Evolutionary conservation across 2,113 vertebrate genomes (phyloP), one percentile per base, ranked within the genome.

Genomic region (Tetraodon nigroviridis): DNA sequence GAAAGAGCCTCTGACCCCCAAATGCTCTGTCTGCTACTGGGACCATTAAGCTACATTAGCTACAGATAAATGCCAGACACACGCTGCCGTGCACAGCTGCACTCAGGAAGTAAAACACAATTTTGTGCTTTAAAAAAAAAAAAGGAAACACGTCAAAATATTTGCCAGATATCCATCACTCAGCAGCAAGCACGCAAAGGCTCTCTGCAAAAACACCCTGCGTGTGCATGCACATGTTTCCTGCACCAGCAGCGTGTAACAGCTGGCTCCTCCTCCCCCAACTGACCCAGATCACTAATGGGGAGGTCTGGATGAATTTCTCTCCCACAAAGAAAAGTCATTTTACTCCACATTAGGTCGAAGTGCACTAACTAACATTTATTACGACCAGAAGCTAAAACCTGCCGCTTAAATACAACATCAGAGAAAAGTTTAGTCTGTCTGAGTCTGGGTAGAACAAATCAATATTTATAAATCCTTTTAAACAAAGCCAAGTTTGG

Each of bases 211-310:
- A 44, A 2, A n/a, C 20, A 44, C 6, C 18, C 37, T 15, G 46
- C 32, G 51, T 54, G 16, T 10, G 18, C 19, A 11, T 17, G 56
- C 51, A 59, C n/a, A 65, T 56, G 21, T 29, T 66, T 6, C 37
- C 20, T 7, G 54, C 67, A 69, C 42, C 24, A 62, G 66, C 53
- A 52, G 61, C n/a, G 44, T 59, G 40, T 68, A 83, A 76, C 82
- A 85, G 76, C 76, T 84, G 70, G 15, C 22, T 49, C 56, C 66
- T 67, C 70, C 75, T 71, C 80, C 84, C 82, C 63, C 58, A 37
- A 72, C 53, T 87, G 82, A 85, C 83, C 83, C 81, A 84, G 76
- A 83, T 87, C 71, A 63, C 62, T 41, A 37, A 67, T 11, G 48
- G 44, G 56, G 12, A 21, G 14, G 61, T 4, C 47, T 2, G 2